phyloP scores from a whole-genome alignment of 1,140 invertebrate genomes.

The Nilaparvata lugens region DNA sequence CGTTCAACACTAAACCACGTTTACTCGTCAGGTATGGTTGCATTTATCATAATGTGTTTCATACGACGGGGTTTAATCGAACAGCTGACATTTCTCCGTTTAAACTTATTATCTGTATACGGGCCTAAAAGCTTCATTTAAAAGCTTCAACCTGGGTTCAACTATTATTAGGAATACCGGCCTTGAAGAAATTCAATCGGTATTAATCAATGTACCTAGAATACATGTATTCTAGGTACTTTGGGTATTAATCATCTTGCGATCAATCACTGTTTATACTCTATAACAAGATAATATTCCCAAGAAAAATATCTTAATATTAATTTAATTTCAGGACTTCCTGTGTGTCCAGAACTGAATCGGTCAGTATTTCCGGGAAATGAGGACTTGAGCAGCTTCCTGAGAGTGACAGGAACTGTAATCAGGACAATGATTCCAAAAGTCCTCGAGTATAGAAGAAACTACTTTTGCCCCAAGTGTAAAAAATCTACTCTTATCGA shows the following conservation, averaged over 20 bases:
- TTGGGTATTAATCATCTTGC: not conserved
- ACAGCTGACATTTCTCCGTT: no score
- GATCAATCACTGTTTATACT: not conserved
- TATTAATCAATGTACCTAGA: no score
- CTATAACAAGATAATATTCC: not conserved
- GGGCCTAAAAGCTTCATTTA: no score
- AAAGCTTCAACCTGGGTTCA: no score
- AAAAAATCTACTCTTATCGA: slow-evolving; percentile 52
- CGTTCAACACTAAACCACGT: no score
- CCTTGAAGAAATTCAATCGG: no score
- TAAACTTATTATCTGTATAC: no score
- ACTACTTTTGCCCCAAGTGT: slow-evolving; percentile 71
- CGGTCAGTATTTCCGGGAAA: slow-evolving; percentile 51
- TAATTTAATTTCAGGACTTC: slow-evolving; percentile 38
- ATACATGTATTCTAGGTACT: not conserved
- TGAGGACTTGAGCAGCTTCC: slow-evolving; percentile 54
- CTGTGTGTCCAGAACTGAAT: slow-evolving; percentile 46
- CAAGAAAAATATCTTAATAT: slow-evolving; percentile 8
- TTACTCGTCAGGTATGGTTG: no score
- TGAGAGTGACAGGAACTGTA: slow-evolving; percentile 57
- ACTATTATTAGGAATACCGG: no score
- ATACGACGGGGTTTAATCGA: no score
- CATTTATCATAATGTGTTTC: no score
- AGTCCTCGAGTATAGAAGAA: slow-evolving; percentile 63
- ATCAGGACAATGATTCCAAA: slow-evolving; percentile 64